Percentiles rank a stretch among this genome's conserved stretches.
Evolutionary conservation across 2,113 vertebrate species (phyloP).

Genomic region (Casuarius casuarius): DNA sequence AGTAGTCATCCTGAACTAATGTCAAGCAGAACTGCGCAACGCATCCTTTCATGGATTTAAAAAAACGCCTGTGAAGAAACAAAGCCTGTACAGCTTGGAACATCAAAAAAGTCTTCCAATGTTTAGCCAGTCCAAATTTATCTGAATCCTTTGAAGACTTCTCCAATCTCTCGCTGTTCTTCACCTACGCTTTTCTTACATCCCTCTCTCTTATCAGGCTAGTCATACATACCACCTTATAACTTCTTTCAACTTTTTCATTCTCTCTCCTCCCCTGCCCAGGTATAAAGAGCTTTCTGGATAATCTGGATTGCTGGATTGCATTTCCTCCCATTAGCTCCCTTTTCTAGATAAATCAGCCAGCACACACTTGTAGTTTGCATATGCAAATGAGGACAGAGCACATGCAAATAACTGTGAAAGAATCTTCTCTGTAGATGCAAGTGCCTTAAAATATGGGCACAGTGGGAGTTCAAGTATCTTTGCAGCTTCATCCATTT

Average conservation of each 20-base stretch:
- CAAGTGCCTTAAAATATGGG: background rate
- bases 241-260: background rate
- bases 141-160: background rate
- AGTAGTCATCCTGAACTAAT: background rate
- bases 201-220: background rate
- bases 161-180: background rate
- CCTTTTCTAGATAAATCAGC: background rate
- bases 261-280: background rate
- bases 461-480: background rate
- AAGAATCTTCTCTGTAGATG: background rate
- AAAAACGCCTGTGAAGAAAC: background rate
- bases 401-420: background rate
- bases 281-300: background rate
- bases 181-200: background rate
- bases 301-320: background rate
- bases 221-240: background rate
- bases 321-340: background rate
- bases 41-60: background rate
- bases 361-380: background rate
- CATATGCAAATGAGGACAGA: constrained; percentile 5
- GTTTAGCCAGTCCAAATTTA: background rate
- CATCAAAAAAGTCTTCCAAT: background rate
- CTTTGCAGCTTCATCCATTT: constrained; percentile 3
- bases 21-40: background rate
- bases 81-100: background rate